Percentiles rank a stretch among this genome's conserved stretches.
phyloP scores from a whole-genome alignment of 2,888 invertebrate species.

The Ecdyonurus torrentis region DNA sequence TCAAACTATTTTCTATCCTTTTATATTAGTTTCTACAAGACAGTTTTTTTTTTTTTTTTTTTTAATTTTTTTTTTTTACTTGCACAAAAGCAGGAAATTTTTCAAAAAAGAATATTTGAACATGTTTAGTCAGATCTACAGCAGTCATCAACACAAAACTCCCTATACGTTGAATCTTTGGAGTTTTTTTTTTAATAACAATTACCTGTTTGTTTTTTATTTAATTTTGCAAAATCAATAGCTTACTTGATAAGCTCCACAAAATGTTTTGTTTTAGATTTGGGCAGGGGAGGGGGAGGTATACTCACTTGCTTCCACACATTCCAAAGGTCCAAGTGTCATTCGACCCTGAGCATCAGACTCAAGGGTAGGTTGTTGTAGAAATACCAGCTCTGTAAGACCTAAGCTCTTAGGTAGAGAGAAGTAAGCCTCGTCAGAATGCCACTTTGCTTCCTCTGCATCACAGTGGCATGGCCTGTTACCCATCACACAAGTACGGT shows the following conservation, averaged over 20 bases:
- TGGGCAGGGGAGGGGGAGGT: not conserved
- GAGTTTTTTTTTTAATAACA: not conserved
- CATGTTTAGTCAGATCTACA: too few species aligned
- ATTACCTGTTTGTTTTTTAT: not conserved
- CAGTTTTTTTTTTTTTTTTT: too few species aligned
- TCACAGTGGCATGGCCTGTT: constrained; percentile 84
- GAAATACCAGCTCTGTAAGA: constrained; percentile 77
- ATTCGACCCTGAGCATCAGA: constrained; percentile 73
- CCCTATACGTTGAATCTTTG: too few species aligned
- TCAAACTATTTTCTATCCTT: too few species aligned
- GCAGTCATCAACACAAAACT: too few species aligned
- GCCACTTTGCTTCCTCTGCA: constrained; percentile 64
- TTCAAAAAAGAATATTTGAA: too few species aligned
- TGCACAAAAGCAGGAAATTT: too few species aligned
- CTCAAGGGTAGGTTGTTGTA: constrained; percentile 68
- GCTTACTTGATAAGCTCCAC: not conserved
- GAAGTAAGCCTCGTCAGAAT: constrained; percentile 75
- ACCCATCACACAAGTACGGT: constrained; percentile 61
- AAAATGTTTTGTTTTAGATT: too few species aligned
- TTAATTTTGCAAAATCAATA: not conserved
- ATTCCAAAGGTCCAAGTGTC: constrained; percentile 78
- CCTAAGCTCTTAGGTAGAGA: constrained; percentile 66
- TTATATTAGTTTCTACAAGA: too few species aligned
- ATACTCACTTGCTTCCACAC: constrained; percentile 80
- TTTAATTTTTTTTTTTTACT: too few species aligned